phyloP scores from a whole-genome alignment of 2,888 invertebrate genomes.

The Melanostoma scalare region DNA sequence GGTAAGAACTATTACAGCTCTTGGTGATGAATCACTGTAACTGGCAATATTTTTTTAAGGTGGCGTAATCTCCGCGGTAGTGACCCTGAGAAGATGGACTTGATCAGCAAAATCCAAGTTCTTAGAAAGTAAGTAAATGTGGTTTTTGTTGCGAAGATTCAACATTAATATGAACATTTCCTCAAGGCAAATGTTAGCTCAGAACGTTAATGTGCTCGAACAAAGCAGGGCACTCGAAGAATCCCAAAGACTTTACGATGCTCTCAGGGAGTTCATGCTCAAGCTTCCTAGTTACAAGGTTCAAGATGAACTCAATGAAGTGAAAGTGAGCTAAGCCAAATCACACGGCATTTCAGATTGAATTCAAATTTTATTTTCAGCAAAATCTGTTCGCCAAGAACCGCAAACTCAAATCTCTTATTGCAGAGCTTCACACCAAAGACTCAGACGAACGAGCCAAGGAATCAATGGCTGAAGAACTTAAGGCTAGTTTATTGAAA shows the following conservation, averaged over 20 bases:
- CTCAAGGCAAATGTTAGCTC: slow-evolving; percentile 78
- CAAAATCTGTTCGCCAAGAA: slow-evolving; percentile 78
- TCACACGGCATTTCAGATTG: background rate
- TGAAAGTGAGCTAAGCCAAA: slow-evolving; percentile 76
- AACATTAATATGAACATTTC: background rate
- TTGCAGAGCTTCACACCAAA: slow-evolving; percentile 79
- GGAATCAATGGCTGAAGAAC: slow-evolving; percentile 77
- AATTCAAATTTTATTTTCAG: slow-evolving; percentile 66
- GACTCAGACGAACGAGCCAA: slow-evolving; percentile 79
- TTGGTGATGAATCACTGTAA: no score
- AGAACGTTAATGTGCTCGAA: slow-evolving; percentile 78
- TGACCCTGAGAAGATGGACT: slow-evolving; percentile 91
- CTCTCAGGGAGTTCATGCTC: slow-evolving; percentile 80
- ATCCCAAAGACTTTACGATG: slow-evolving; percentile 79
- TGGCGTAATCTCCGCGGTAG: slow-evolving; percentile 96
- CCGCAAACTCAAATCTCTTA: slow-evolving; percentile 79
- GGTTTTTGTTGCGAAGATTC: background rate
- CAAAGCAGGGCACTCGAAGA: slow-evolving; percentile 79
- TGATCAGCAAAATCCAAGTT: slow-evolving; percentile 91
- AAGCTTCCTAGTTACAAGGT: slow-evolving; percentile 81
- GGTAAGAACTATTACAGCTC: slow-evolving; percentile 73
- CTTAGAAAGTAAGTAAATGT: slow-evolving; percentile 87
- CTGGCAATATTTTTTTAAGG: slow-evolving; percentile 78
- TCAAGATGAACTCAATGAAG: slow-evolving; percentile 79
- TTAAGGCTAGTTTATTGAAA: slow-evolving; percentile 77